Conservation (phyloP, 2,888 invertebrate genomes). For the Amblyteles armatorius region DNA sequence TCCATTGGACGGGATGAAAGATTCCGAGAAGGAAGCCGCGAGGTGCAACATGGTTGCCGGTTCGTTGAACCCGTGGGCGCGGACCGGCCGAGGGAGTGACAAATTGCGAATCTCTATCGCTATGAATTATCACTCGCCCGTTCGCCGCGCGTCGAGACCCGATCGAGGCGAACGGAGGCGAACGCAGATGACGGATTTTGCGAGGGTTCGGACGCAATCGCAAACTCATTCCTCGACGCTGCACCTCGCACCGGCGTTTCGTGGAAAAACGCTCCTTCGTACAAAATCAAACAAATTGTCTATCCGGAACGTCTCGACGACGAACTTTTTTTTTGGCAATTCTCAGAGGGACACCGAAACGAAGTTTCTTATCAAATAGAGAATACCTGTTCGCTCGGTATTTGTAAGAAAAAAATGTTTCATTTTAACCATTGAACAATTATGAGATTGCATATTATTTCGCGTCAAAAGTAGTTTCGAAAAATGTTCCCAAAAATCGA, state of each 20-base stretch:
- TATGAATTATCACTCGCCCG: constrained; percentile 46
- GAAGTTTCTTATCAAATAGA: too few relatives aligned
- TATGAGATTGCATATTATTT: too few relatives aligned
- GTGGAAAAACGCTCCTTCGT: background rate
- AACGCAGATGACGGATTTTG: background rate
- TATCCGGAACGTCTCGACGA: background rate
- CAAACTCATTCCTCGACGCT: background rate
- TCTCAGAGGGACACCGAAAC: background rate
- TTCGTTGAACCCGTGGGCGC: constrained; percentile 31
- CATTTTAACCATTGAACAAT: too few relatives aligned
- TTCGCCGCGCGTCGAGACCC: constrained; percentile 21
- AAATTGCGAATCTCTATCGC: constrained; percentile 54
- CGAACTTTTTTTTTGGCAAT: background rate
- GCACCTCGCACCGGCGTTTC: background rate
- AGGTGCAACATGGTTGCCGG: background rate
- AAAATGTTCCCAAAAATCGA: too few relatives aligned
- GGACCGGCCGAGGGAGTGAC: constrained; percentile 38
- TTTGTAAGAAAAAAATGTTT: too few relatives aligned
- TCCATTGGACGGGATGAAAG: constrained; percentile 1
- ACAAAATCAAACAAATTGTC: background rate
- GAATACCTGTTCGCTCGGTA: too few relatives aligned
- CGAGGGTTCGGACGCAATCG: background rate
- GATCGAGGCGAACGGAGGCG: constrained; percentile 1
- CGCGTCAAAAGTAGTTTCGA: too few relatives aligned
- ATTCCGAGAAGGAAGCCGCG: background rate